Evolutionary conservation across 1,140 invertebrate species (phyloP), one percentile per base, ranked within the genome.

Genomic region (Drosophila nigromelanica): DNA sequence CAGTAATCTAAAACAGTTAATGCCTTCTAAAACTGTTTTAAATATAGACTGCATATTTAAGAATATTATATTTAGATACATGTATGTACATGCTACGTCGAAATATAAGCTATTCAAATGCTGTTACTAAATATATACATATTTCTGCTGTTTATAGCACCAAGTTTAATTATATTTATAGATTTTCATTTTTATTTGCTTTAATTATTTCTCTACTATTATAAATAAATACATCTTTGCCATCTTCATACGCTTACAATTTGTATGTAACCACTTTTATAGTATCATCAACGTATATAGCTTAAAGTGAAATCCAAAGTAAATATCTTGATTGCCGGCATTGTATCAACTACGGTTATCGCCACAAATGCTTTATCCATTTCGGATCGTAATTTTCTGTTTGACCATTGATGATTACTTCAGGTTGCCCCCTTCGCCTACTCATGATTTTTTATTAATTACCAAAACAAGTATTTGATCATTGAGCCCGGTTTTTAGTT

Each of bases 381-480:
- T 63, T 70, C 60, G 48, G 51, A 42, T 43, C 62, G 47, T 70
- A 73, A 66, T 66, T 74, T 61, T 73, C 42, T 76, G 50, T 63
- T 43, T 73, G 52, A 39, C 58, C 60, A 72, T 71, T 73, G 79
- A 81, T 77, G 63, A 77, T 74, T 74, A 66, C 62, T 73, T 50
- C 33, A 35, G 33, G 33, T 35, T 35, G 33, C 63, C 72, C 59
- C 42, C 43, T 60, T 54, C 50, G 12, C 37, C 21, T 18, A 33
- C 35, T 18, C 61, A 73, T 80, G 63, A 55, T 74, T 73, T 79
- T 76, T 67, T 74, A 73, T 85, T 80, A 77, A 77, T 86, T 81
- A 87, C 75, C 71, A 63, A 87, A 86, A 87, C 81, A 75, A 60
- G 82, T 85, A 67, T 85, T 72, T 52, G 62, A 51, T 73, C 69